Evolutionary conservation across 2,888 invertebrate species (phyloP).

Genomic region (Abrostola tripartita): DNA sequence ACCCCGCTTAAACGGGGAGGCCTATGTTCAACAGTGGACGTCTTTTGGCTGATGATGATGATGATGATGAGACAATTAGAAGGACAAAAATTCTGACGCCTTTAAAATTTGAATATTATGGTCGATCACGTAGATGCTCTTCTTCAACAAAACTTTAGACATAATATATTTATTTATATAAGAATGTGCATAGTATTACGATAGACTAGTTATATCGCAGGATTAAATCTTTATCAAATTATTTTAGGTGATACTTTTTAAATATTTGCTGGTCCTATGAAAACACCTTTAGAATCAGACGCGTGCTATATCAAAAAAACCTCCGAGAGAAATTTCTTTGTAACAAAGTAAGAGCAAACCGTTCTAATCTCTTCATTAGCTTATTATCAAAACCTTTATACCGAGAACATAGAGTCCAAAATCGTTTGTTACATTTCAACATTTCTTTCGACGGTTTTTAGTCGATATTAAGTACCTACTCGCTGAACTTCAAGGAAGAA

Average conservation of each 20-base stretch:
- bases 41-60: too few relatives aligned
- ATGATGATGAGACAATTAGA: too few relatives aligned
- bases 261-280: slow-evolving; percentile 4
- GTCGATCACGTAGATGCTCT: too few relatives aligned
- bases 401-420: slow-evolving; percentile 54
- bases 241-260: not conserved
- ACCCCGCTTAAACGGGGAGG: too few relatives aligned
- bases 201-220: too few relatives aligned
- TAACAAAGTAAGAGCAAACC: slow-evolving; percentile 65
- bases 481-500: slow-evolving; percentile 26
- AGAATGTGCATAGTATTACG: too few relatives aligned
- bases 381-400: slow-evolving; percentile 57
- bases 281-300: slow-evolving; percentile 53
- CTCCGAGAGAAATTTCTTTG: slow-evolving; percentile 67
- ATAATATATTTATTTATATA: too few relatives aligned
- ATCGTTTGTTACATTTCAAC: slow-evolving; percentile 55
- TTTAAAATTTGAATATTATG: too few relatives aligned
- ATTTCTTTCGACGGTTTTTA: slow-evolving; percentile 62
- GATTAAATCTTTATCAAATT: too few relatives aligned
- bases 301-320: slow-evolving; percentile 72
- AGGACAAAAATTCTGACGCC: too few relatives aligned
- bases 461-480: slow-evolving; percentile 62
- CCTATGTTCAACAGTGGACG: too few relatives aligned
- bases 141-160: too few relatives aligned
- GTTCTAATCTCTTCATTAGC: slow-evolving; percentile 74